Conservation (phyloP, 2,113 vertebrate genomes). For the Sceloporus tristichus region DNA sequence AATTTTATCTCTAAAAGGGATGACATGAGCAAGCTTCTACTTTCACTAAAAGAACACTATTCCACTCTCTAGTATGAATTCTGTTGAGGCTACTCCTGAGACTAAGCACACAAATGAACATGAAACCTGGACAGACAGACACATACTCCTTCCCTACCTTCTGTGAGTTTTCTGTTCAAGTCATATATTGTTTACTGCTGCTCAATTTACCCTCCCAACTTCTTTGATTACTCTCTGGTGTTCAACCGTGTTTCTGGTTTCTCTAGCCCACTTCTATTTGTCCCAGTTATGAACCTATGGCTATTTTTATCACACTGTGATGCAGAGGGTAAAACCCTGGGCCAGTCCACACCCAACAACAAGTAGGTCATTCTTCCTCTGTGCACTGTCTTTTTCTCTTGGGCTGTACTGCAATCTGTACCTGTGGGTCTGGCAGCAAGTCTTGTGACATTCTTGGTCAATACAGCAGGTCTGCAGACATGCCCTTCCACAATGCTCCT, state of each 20-base stretch:
- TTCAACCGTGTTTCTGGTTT: background rate
- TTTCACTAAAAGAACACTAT: background rate
- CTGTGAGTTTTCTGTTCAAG: background rate
- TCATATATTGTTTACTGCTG: background rate
- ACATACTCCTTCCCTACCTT: background rate
- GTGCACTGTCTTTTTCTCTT: background rate
- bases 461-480: no score
- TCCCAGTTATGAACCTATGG: background rate
- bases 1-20: background rate
- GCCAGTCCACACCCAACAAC: background rate
- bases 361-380: background rate
- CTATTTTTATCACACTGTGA: background rate
- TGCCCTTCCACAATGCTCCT: no score
- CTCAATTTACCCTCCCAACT: background rate
- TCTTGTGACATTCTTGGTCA: background rate
- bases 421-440: background rate
- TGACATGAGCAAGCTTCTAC: background rate
- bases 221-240: background rate
- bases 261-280: background rate
- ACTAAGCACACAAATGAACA: background rate
- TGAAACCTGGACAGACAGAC: background rate
- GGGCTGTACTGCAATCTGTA: background rate
- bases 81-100: no score
- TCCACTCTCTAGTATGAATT: background rate
- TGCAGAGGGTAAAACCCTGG: background rate